Base-by-base conservation (phyloP, 2,113 vertebrate species). In the Vidua chalybeata region DNA sequence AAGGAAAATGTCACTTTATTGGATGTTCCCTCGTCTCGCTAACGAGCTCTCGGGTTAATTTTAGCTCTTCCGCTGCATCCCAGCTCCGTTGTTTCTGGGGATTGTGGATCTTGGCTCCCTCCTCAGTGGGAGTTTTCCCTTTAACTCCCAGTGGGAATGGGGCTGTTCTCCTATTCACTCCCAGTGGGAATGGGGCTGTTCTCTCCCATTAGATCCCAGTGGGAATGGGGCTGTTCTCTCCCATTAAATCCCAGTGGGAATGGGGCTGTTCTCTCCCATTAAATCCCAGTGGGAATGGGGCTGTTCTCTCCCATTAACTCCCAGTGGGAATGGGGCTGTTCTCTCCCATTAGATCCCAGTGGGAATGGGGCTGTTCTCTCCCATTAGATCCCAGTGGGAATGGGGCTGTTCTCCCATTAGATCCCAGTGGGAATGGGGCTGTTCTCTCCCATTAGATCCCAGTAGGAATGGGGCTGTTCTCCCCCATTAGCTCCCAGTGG, bases 21-120 rank as follows among this genome's bases (percentile, higher is more conserved):
- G 94, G 94, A 45, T 56, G 83, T 55, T 91, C 28, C 67, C 77
- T 75, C 17, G 1, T 23, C 84, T 66, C 27, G 48, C 94, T 96
- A 71, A 96, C 18, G 11, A 90, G 61, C 56, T 31, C 69, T 27
- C 31, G 23, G 62, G 74, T 64, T 75, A 76, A 90, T 74, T 92
- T 62, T 8, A 13, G 63, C 61, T 66, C 62, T 39, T 28, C 77
- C 22, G 19, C 59, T 15, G 37, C 68, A 1, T 59, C 55, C 89
- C 28, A 2, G 37, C 63, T 24, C 37, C 1, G 1, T 12, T 2
- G 6, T 43, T 33, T 2, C 87, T 48, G 78, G 10, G n/a, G 61
- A n/a, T 61, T 3, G 3, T 33, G 39, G 54, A 15, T 10, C 46
- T 23, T 7, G 0, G 41, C 78, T 41, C 52, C 18, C 17, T 77